A percentile compares a stretch with the other conserved stretches of the same genome.
These are phyloP conservation scores for Muraenolepis orangiensis DNA, from an alignment of 2,797 vertebrate species.

Conservation along the genomic window DNA sequence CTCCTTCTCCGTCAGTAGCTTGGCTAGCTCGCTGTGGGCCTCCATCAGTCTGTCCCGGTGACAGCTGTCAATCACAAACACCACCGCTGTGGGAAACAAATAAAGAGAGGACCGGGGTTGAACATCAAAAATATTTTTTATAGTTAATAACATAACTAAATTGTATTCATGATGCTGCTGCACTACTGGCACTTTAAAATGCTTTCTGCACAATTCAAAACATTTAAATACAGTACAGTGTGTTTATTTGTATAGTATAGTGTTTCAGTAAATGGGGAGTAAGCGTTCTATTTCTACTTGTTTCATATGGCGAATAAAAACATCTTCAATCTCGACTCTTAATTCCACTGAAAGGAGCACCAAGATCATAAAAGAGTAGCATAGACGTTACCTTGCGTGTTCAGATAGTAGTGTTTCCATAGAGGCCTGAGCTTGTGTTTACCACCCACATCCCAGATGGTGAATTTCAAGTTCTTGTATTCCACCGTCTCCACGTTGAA, in stretches of 20 bases:
- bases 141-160: too few relatives aligned
- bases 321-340: too few relatives aligned
- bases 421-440: slow-evolving; percentile 96
- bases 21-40: slow-evolving; percentile 94
- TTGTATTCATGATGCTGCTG: too few relatives aligned
- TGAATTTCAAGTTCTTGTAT: slow-evolving; percentile 99
- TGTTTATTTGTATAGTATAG: too few relatives aligned
- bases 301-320: too few relatives aligned
- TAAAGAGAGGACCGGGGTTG: not conserved
- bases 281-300: too few relatives aligned
- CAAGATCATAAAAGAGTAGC: not conserved
- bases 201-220: too few relatives aligned
- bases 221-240: too few relatives aligned
- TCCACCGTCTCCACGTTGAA: slow-evolving; percentile 99
- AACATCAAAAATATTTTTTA: not conserved
- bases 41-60: slow-evolving; percentile 93
- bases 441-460: slow-evolving; percentile 98
- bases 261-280: too few relatives aligned
- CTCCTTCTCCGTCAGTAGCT: slow-evolving; percentile 95
- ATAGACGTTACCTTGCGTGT: slow-evolving; percentile 87
- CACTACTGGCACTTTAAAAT: too few relatives aligned
- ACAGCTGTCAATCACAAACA: slow-evolving; percentile 98
- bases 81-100: slow-evolving; percentile 79
- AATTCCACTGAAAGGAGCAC: not conserved
- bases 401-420: slow-evolving; percentile 99